phyloP scores from a whole-genome alignment of 2,797 vertebrate genomes.

The Orientallactaga sibirica region DNA sequence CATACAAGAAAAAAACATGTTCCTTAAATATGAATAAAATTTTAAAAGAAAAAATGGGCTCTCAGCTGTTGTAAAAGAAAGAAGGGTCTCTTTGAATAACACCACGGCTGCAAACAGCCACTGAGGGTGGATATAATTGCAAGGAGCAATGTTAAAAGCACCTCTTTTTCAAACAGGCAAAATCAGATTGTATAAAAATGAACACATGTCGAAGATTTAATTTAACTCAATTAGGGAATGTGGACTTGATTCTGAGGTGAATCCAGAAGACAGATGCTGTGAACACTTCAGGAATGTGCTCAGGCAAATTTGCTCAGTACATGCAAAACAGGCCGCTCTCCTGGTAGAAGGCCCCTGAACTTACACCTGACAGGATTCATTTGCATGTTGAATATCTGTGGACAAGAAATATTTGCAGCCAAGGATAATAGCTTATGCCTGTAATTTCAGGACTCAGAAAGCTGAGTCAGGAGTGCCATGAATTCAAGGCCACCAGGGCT shows the following conservation, averaged over 20 bases:
- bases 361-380: background rate
- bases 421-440: no score
- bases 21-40: no score
- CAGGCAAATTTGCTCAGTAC: background rate
- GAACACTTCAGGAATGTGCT: background rate
- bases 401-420: background rate
- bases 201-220: background rate
- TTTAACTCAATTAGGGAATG: background rate
- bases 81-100: background rate
- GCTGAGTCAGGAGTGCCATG: background rate
- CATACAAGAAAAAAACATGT: no score
- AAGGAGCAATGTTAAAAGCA: background rate
- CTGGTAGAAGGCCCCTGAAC: background rate
- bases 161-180: background rate
- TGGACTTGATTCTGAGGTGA: background rate
- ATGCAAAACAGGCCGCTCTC: background rate
- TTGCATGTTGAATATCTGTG: background rate
- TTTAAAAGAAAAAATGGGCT: background rate
- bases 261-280: background rate
- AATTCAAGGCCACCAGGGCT: background rate
- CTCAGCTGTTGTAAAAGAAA: background rate
- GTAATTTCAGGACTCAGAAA: background rate
- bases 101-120: no score
- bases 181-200: background rate
- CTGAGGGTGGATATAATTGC: background rate